Percentiles rank a stretch among this genome's conserved stretches.
These are phyloP conservation scores for Trichonephila inaurata DNA, from an alignment of 1,140 invertebrate genomes.

Conservation along the genomic window DNA sequence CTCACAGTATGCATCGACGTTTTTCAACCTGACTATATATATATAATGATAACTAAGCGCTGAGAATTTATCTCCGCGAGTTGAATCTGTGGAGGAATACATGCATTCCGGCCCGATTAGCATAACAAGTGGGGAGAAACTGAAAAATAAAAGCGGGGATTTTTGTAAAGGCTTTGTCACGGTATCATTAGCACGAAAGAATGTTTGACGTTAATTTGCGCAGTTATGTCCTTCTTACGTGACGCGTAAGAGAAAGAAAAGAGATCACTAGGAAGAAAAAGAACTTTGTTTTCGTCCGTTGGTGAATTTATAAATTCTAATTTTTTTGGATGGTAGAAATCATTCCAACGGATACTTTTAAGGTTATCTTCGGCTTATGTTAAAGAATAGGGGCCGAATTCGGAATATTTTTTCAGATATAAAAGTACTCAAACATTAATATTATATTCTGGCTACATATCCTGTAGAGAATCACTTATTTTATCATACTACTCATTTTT, in stretches of 20 bases:
- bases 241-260: neutral
- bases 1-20: neutral
- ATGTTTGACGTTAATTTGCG: conserved; percentile 38
- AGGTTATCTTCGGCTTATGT: no score
- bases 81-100: neutral
- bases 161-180: conserved; percentile 50
- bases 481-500: no score
- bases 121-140: conserved; percentile 23
- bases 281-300: neutral
- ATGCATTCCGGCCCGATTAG: neutral
- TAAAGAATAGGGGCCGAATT: no score
- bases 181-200: conserved; percentile 46
- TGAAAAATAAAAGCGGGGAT: neutral
- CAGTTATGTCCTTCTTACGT: conserved; percentile 23
- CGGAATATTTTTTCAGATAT: no score
- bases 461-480: no score
- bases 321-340: neutral
- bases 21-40: neutral
- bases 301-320: neutral
- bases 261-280: neutral
- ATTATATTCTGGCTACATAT: no score
- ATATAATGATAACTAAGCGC: conserved; percentile 13
- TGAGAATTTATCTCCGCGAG: neutral
- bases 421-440: no score
- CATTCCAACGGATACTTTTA: no score